Percentiles rank a stretch among this genome's conserved stretches.
Evolutionary conservation across 2,888 invertebrate species (phyloP).

Genomic region (Lasioglossum zephyrum): DNA sequence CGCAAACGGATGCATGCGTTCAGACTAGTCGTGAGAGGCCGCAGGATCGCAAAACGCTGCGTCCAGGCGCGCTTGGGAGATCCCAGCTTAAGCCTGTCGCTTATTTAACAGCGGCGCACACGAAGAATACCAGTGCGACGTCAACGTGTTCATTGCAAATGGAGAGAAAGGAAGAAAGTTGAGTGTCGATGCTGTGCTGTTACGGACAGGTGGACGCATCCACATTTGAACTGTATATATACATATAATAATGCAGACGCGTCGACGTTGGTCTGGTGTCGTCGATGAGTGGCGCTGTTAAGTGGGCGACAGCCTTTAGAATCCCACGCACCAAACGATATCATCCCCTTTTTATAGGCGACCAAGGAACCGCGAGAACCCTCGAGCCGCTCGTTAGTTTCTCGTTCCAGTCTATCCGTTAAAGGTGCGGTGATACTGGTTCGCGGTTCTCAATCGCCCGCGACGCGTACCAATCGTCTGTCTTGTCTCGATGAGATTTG

Average conservation of each 20-base stretch:
- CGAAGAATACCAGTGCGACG: neutral
- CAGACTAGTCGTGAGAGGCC: no score
- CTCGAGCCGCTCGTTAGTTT: neutral
- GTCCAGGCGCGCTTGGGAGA: no score
- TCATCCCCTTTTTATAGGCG: neutral
- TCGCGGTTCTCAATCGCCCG: neutral
- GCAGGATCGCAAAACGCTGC: no score
- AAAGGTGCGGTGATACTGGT: neutral
- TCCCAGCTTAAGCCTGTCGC: no score
- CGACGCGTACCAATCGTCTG: neutral
- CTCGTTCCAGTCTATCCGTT: neutral
- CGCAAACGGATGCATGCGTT: no score
- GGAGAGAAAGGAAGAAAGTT: neutral
- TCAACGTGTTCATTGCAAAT: neutral
- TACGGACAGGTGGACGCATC: no score
- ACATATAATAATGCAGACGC: neutral
- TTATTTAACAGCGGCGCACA: neutral
- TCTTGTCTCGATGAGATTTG: no score
- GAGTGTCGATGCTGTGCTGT: neutral
- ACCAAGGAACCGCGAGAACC: neutral
- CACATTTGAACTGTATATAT: no score
- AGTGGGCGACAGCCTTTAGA: neutral
- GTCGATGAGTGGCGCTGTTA: neutral
- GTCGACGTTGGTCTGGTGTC: neutral
- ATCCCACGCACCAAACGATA: neutral